A percentile compares a stretch with the other conserved stretches of the same genome.
Evolutionary conservation across 92 coral and sea anemone genomes (phyloP).

Genomic region (Montipora capitata): DNA sequence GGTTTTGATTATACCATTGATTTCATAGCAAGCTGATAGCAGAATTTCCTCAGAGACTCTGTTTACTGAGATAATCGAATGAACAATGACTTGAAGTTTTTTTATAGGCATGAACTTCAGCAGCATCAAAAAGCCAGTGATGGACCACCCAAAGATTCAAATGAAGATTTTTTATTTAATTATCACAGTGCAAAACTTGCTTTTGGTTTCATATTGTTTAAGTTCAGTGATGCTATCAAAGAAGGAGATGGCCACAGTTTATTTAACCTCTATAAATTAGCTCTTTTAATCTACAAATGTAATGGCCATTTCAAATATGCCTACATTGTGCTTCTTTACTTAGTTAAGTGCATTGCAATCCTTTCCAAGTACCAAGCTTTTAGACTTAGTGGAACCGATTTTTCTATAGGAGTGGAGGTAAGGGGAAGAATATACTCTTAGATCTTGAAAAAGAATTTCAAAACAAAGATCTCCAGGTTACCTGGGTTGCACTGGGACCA

Average conservation of each 20-base stretch:
- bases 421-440: constrained; percentile 64
- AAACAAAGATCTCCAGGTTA: constrained; percentile 60
- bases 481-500: constrained; percentile 74
- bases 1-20: constrained; percentile 1
- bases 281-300: constrained; percentile 59
- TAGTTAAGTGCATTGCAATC: constrained; percentile 38
- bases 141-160: background rate
- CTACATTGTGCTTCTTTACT: constrained; percentile 59
- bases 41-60: constrained; percentile 2
- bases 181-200: constrained; percentile 73
- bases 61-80: constrained; percentile 10
- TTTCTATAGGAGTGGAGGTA: constrained; percentile 56
- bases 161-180: constrained; percentile 54
- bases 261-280: constrained; percentile 56
- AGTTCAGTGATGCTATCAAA: constrained; percentile 34
- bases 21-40: constrained; percentile 13
- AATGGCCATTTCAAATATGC: constrained; percentile 63
- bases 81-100: constrained; percentile 8
- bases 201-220: constrained; percentile 61
- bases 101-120: constrained; percentile 57
- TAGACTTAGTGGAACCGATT: constrained; percentile 67
- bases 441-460: constrained; percentile 64
- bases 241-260: constrained; percentile 68
- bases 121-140: constrained; percentile 41
- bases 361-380: constrained; percentile 52